Base-by-base conservation (phyloP, 2,113 vertebrate species). In the Siphamia tubifer region DNA sequence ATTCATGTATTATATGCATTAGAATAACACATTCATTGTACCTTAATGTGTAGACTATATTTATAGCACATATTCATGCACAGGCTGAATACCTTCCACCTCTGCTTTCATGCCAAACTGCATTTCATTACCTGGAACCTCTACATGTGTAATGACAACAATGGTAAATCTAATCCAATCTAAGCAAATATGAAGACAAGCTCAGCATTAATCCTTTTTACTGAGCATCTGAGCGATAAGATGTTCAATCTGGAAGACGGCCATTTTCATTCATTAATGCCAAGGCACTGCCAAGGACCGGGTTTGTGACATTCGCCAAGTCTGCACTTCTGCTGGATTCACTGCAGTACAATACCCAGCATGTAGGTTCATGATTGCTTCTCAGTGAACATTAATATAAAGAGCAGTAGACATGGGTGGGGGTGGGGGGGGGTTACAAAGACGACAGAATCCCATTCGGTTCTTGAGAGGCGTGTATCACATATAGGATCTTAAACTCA, bases 361-460 rank as follows among this genome's bases (percentile, higher is more conserved):
- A 12, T 47, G 35, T 34, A 58, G 34, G 11, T 49, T 56, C 42
- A 47, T 70, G 43, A 85, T 88, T 77, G 79, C 74, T 44, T 48
- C 77, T 85, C 72, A 67, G 21, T 79, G 72, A 80, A 72, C 78
- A 74, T 75, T 80, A 82, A 85, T 83, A 73, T 40, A 58, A 7
- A 53, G 63, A 70, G 52, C 51, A 19, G 47, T 40, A 61, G 57
- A 76, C 44, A 48, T 63, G 65, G 30, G 39, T 45, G 23, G 65
- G 45, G 58, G 58, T 45, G 47, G 67, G 58, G 58, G 42, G 47
- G 67, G 84, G 62, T 66, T 64, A 82, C 75, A 74, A 83, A 80
- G 54, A 69, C 77, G 68, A 81, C 60, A 66, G 79, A 87, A 89
- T 89, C 85, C 88, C 87, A 86, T 90, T 86, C 82, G 57, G 63